A percentile compares a stretch with the other conserved stretches of the same genome.
Evolutionary conservation across 1,140 invertebrate genomes (phyloP).

Genomic region (Hirudo medicinalis): DNA sequence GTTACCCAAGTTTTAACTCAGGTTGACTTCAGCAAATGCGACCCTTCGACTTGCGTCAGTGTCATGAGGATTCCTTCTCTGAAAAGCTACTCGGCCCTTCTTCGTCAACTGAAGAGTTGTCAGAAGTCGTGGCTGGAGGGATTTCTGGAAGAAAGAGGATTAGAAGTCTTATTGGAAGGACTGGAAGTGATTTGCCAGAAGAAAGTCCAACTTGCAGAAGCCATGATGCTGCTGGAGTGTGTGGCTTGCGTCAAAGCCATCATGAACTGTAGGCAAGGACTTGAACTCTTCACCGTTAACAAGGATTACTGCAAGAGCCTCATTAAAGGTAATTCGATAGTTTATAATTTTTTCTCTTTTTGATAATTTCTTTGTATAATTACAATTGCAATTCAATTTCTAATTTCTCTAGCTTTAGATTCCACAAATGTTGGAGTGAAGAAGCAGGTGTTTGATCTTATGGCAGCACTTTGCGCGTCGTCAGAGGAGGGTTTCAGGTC

Average conservation of each 20-base stretch:
- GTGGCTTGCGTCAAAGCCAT: constrained; percentile 42
- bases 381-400: background rate
- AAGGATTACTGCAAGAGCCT: constrained; percentile 40
- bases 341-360: background rate
- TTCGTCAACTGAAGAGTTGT: constrained; percentile 37
- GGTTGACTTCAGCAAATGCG: constrained; percentile 18
- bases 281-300: constrained; percentile 43
- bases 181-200: constrained; percentile 37
- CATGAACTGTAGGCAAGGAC: constrained; percentile 44
- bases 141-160: constrained; percentile 39
- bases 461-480: constrained; percentile 46
- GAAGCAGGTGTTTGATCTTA: constrained; percentile 46
- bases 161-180: constrained; percentile 41
- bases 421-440: constrained; percentile 45
- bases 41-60: constrained; percentile 39
- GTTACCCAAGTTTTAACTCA: background rate
- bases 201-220: constrained; percentile 36
- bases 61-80: constrained; percentile 39
- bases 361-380: background rate
- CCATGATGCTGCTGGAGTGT: constrained; percentile 43
- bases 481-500: constrained; percentile 42
- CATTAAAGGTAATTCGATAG: constrained; percentile 31
- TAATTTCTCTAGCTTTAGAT: constrained; percentile 40
- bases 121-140: constrained; percentile 43
- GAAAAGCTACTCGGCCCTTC: constrained; percentile 40